phyloP scores from a whole-genome alignment of 2,113 vertebrate genomes.

The Dissostichus mawsoni region DNA sequence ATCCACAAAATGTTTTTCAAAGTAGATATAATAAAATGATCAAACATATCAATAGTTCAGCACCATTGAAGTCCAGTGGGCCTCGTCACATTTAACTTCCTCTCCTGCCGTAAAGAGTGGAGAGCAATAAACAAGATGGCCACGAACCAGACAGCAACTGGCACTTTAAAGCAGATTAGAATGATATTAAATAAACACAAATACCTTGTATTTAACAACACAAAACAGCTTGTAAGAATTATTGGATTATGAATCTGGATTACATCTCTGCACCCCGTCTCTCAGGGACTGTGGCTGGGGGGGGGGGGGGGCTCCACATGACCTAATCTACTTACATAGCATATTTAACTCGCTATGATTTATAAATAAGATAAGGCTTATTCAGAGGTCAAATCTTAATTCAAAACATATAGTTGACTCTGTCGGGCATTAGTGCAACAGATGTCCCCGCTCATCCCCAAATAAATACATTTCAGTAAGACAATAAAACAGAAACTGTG shows the following conservation, averaged over 20 bases:
- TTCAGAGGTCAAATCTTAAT: conserved; percentile 82
- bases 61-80: conserved; percentile 1
- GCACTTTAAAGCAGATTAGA: conserved; percentile 78
- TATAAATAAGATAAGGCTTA: conserved; percentile 84
- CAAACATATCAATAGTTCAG: conserved; percentile 12
- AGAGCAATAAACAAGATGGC: conserved; percentile 63
- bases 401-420: conserved; percentile 83
- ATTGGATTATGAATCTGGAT: conserved; percentile 86
- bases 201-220: conserved; percentile 81
- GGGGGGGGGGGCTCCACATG: conserved; percentile 55
- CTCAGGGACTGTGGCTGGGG: conserved; percentile 34
- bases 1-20: background rate
- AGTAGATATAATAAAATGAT: background rate
- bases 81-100: conserved; percentile 29
- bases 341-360: conserved; percentile 82
- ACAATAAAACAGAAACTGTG: conserved; percentile 35
- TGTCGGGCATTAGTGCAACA: conserved; percentile 75
- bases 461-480: conserved; percentile 48
- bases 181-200: conserved; percentile 84
- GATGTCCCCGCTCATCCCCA: conserved; percentile 66
- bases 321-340: conserved; percentile 84
- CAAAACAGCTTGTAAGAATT: conserved; percentile 83
- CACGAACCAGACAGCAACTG: conserved; percentile 72
- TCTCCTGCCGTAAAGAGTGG: conserved; percentile 29
- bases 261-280: conserved; percentile 70